phyloP scores from a whole-genome alignment of 2,797 vertebrate species.

The Squalus acanthias region DNA sequence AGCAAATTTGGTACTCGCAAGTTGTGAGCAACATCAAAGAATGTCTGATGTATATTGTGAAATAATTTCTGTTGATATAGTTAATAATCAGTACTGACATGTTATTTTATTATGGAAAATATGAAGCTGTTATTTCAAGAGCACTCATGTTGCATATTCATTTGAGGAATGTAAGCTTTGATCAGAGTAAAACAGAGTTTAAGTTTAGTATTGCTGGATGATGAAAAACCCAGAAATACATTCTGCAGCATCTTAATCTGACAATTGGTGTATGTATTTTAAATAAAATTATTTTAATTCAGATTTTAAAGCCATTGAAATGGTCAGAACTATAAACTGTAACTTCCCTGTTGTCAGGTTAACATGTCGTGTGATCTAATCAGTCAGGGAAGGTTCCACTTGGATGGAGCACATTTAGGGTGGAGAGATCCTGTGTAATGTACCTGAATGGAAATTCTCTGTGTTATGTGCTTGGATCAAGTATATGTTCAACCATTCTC shows the following conservation, averaged over 20 bases:
- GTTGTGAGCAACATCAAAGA: not conserved
- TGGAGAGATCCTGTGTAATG: not conserved
- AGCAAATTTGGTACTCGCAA: not conserved
- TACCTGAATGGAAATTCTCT: not conserved
- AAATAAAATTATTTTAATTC: not conserved
- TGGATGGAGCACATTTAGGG: not conserved
- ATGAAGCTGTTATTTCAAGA: not conserved
- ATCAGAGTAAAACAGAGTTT: not conserved
- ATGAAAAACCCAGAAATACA: not conserved
- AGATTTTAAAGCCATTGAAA: not conserved
- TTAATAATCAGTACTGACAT: not conserved
- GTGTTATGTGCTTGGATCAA: slow-evolving; percentile 11
- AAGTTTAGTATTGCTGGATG: not conserved
- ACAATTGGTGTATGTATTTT: not conserved
- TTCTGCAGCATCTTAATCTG: not conserved
- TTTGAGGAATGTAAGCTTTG: not conserved
- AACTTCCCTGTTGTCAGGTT: not conserved
- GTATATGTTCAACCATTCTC: slow-evolving; percentile 3
- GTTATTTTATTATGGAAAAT: not conserved
- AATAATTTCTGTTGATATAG: not conserved
- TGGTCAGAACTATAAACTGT: not conserved
- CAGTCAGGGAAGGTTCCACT: not conserved
- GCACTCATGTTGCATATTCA: not conserved
- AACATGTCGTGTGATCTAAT: not conserved
- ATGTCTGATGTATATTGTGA: not conserved